These are phyloP conservation scores for Harmothoe impar DNA, from an alignment of 2,888 invertebrate genomes.

Conservation along the genomic window DNA sequence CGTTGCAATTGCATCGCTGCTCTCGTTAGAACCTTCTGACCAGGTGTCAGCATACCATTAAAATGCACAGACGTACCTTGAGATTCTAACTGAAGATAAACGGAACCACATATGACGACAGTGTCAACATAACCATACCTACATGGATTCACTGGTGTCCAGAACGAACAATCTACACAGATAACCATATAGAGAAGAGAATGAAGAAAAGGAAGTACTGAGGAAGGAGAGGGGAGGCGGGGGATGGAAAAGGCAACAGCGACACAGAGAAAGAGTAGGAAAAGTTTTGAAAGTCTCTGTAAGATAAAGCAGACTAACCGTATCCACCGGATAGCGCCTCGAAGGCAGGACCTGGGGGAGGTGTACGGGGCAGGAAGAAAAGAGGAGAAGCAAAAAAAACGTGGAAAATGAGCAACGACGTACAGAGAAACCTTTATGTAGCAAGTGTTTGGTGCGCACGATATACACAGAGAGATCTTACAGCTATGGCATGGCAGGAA, in stretches of 20 bases:
- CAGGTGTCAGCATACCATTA: background rate
- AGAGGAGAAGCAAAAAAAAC: conserved; percentile 33
- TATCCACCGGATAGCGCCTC: conserved; percentile 58
- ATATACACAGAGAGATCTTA: background rate
- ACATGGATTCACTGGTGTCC: too few species aligned
- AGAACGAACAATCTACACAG: background rate
- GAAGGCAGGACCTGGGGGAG: conserved; percentile 48
- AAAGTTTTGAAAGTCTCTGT: background rate
- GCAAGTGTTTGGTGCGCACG: conserved; percentile 52
- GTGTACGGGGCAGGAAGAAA: conserved; percentile 34
- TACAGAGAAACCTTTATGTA: conserved; percentile 5
- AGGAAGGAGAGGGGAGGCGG: background rate
- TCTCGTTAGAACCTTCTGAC: too few species aligned
- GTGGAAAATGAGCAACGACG: conserved; percentile 10
- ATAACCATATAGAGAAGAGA: background rate
- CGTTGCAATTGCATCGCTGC: too few species aligned
- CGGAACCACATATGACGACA: background rate
- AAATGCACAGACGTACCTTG: background rate
- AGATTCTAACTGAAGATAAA: background rate
- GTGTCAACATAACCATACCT: background rate
- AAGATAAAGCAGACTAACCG: conserved; percentile 52
- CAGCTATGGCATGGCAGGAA: too few species aligned
- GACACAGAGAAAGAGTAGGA: background rate
- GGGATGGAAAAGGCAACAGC: background rate
- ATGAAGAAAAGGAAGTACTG: background rate